Evolutionary conservation across 2,888 invertebrate genomes (phyloP), one percentile per base, ranked within the genome.

Genomic region (Sipunculus nudus): DNA sequence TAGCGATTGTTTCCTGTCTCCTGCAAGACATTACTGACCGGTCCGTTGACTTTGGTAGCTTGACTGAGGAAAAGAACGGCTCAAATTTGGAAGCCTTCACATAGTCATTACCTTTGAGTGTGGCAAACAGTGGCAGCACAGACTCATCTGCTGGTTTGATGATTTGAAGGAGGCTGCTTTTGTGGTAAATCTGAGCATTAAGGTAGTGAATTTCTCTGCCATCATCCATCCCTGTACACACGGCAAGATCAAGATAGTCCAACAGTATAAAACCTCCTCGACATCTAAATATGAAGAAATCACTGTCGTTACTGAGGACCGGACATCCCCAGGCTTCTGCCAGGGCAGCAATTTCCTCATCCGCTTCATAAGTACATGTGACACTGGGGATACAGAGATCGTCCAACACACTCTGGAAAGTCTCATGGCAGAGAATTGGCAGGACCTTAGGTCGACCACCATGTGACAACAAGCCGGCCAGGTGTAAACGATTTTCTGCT

Each of bases 231-330:
- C 19, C 6, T 57, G 46, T 25, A 26, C 26, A 13, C 3, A 67
- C 28, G 28, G 52, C 35, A 25, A 71, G 70, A 61, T 78, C 76
- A 1, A 82, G 58, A 56, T 80, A 78, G 59, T 83, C 79, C 29
- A 92, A 89, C 0, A 93, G 92, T 67, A 97, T 90, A 72, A 93
- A 94, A 1, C 85, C 85, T 25, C 70, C 74, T 1, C 87, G 84
- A 0, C 93, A 89, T 84, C 92, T 91, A 82, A 91, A 93, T 67
- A 97, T 90, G 76, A 90, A 95, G 84, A 95, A 97, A 84, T 97
- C 97, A 0, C 96, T 96, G 84, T 97, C 97, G 72, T 91, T 92
- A 76, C 94, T 95, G 3, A 97, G 81, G 2, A 97, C 90, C 0
- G 96, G 95, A 74, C 94, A 95, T 39, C 90, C 86, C 2, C 94